These are phyloP conservation scores for Melanerpes aurifrons DNA, from an alignment of 2,113 vertebrate genomes.

Conservation along the genomic window DNA sequence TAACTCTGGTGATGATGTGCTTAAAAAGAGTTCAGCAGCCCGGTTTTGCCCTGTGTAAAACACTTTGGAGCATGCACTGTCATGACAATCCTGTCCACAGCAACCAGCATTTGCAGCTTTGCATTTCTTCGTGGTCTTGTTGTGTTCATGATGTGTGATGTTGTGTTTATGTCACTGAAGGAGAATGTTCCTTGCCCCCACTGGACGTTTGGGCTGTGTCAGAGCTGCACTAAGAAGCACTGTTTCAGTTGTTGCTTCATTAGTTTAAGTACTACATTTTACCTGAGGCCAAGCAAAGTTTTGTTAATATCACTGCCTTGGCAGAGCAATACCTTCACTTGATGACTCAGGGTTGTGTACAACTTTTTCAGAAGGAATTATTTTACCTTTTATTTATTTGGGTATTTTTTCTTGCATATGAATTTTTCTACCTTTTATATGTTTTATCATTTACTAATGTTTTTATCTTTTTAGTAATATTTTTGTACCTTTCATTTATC, in stretches of 20 bases:
- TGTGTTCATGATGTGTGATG: background rate
- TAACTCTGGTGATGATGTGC: background rate
- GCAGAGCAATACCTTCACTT: background rate
- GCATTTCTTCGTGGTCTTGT: accelerated
- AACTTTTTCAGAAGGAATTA: background rate
- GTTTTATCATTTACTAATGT: no score
- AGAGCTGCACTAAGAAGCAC: background rate
- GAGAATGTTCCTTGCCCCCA: background rate
- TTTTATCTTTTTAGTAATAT: no score
- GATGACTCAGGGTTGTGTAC: background rate
- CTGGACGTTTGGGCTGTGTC: background rate
- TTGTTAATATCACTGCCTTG: background rate
- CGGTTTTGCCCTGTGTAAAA: background rate
- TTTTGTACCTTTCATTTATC: no score
- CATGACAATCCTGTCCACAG: accelerated
- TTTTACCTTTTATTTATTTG: background rate
- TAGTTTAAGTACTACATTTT: background rate
- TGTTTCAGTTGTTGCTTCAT: background rate
- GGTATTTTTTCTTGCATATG: no score
- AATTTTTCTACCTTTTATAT: no score
- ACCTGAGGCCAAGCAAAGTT: background rate
- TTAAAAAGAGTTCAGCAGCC: background rate
- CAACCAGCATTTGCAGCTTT: background rate
- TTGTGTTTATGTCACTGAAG: accelerated
- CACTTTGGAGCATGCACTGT: background rate